Evolutionary conservation across 1,140 invertebrate species (phyloP).

Genomic region (Brevipalpus yothersi): DNA sequence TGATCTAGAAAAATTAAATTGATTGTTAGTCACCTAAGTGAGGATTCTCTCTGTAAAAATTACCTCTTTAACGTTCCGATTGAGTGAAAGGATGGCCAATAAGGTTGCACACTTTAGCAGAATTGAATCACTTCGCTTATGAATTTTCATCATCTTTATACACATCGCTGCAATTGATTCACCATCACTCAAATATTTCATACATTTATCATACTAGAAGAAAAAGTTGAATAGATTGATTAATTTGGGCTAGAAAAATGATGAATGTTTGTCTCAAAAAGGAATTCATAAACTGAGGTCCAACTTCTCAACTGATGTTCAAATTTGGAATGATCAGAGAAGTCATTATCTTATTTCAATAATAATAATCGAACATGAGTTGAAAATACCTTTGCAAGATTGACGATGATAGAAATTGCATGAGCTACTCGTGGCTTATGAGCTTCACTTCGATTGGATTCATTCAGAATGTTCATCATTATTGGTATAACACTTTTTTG

Average conservation of each 20-base stretch:
- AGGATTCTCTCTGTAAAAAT: background rate
- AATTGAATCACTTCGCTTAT: background rate
- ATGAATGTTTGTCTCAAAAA: background rate
- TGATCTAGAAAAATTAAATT: background rate
- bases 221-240: background rate
- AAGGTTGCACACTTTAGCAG: background rate
- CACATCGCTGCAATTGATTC: background rate
- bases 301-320: too few species aligned
- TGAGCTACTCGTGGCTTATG: background rate
- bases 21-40: background rate
- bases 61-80: background rate
- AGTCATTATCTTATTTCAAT: too few species aligned
- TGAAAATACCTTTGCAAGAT: background rate
- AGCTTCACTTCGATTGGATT: background rate
- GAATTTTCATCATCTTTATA: background rate
- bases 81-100: background rate
- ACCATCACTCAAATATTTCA: background rate
- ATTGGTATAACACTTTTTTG: background rate
- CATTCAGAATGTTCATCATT: background rate
- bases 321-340: too few species aligned
- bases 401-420: background rate
- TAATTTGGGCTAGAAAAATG: background rate
- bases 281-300: too few species aligned
- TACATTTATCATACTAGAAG: background rate
- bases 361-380: too few species aligned